Evolutionary conservation across 1,140 invertebrate species (phyloP).

Genomic region (Lepidotrigona ventralis): DNA sequence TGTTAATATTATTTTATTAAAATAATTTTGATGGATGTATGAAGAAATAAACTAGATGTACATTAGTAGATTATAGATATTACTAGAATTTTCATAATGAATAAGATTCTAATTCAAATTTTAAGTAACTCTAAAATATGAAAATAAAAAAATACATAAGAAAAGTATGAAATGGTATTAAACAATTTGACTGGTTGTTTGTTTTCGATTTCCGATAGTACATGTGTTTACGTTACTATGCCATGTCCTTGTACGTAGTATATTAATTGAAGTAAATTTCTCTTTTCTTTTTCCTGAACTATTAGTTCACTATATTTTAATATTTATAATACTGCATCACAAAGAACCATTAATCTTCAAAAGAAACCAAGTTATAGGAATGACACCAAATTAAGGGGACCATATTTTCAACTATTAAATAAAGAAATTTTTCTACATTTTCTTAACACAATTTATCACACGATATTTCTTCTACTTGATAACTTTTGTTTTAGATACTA

Average conservation of each 20-base stretch:
- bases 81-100: not conserved
- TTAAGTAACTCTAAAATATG: not conserved
- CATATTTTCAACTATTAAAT: not conserved
- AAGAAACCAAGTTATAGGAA: not conserved
- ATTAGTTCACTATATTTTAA: not conserved
- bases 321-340: not conserved
- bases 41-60: not conserved
- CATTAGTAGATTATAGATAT: rapidly evolving
- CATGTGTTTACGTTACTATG: not conserved
- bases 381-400: not conserved
- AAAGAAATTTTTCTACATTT: too few species aligned
- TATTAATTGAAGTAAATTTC: not conserved
- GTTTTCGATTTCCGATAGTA: not conserved
- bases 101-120: not conserved
- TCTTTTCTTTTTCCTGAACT: not conserved
- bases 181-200: not conserved
- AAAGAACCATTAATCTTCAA: not conserved
- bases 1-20: not conserved
- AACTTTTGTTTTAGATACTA: not conserved
- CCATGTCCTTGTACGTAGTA: not conserved
- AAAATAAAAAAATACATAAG: not conserved
- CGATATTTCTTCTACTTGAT: not conserved
- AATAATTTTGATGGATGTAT: not conserved
- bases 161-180: not conserved
- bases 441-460: too few species aligned